Percentiles rank a stretch among this genome's conserved stretches.
Evolutionary conservation across 2,113 vertebrate genomes (phyloP).

Genomic region (Picathartes gymnocephalus): DNA sequence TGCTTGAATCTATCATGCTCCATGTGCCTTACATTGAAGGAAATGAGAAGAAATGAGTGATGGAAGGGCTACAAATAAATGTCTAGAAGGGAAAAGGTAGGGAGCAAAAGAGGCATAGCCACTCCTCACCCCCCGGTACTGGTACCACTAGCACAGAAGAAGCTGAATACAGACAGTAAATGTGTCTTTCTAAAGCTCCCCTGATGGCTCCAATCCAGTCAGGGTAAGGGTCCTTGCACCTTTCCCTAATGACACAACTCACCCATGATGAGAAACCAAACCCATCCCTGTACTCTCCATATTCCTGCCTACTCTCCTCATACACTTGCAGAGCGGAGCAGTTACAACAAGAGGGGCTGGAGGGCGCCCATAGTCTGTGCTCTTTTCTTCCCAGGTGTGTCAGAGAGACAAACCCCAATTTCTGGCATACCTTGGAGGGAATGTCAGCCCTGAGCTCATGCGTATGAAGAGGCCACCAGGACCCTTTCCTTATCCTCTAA

Average conservation of each 20-base stretch:
- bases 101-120: background rate
- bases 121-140: background rate
- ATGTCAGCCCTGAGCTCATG: background rate
- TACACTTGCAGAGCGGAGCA: background rate
- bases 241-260: background rate
- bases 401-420: background rate
- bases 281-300: background rate
- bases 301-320: background rate
- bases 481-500: background rate
- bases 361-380: rapidly evolving
- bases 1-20: slow-evolving; percentile 28
- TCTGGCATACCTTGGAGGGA: background rate
- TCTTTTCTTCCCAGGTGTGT: background rate
- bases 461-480: background rate
- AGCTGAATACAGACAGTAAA: background rate
- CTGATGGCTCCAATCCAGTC: background rate
- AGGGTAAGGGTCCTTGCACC: background rate
- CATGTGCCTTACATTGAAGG: background rate
- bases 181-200: background rate
- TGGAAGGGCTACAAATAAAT: background rate
- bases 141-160: background rate
- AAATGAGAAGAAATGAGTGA: background rate
- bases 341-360: background rate
- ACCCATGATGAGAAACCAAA: background rate
- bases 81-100: background rate